A percentile compares a stretch with the other conserved stretches of the same genome.
Conservation (phyloP, 1,140 invertebrate genomes). For the Anoplophora glabripennis region DNA sequence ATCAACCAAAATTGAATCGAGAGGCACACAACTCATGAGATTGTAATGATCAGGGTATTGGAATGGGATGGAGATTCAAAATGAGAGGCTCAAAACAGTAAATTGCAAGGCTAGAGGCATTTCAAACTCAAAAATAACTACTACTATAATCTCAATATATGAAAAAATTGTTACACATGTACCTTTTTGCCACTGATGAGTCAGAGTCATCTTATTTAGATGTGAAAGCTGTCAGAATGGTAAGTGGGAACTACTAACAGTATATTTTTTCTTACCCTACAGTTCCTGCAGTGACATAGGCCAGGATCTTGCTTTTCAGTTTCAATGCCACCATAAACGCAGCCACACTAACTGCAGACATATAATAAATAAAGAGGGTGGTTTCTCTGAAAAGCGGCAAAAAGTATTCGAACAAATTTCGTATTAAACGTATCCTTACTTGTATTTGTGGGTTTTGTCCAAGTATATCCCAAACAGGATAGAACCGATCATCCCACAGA, state of each 20-base stretch:
- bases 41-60: too few species aligned
- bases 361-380: constrained; percentile 23
- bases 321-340: constrained; percentile 25
- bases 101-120: too few species aligned
- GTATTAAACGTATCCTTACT: constrained; percentile 21
- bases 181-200: not conserved
- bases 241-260: not conserved
- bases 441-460: constrained; percentile 61
- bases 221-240: not conserved
- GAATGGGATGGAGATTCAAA: too few species aligned
- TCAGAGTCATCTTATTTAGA: not conserved
- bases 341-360: constrained; percentile 17
- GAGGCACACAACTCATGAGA: too few species aligned
- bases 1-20: too few species aligned
- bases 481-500: constrained; percentile 67
- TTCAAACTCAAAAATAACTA: too few species aligned
- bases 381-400: constrained; percentile 25
- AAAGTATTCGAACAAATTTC: not conserved
- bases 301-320: constrained; percentile 20
- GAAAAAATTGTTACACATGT: too few species aligned
- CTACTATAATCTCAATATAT: too few species aligned
- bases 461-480: constrained; percentile 66
- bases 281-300: constrained; percentile 24
- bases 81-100: too few species aligned
- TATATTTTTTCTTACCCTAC: constrained; percentile 28